phyloP scores from a whole-genome alignment of 2,888 invertebrate species.

The Galerucella nymphaeae region DNA sequence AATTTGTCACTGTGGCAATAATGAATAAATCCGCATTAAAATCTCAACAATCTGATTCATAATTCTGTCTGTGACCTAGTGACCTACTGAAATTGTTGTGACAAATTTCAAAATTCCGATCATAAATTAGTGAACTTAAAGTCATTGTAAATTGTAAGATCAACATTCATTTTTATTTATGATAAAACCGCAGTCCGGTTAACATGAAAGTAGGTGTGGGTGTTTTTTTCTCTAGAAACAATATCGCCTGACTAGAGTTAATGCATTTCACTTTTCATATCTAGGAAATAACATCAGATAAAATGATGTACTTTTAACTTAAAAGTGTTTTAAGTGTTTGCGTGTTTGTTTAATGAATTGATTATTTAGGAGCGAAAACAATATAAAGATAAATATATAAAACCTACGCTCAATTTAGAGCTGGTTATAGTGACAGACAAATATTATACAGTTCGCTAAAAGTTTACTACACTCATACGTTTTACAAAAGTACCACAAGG shows the following conservation, averaged over 20 bases:
- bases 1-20: background rate
- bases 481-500: too few relatives aligned
- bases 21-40: background rate
- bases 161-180: background rate
- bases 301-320: background rate
- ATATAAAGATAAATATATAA: background rate
- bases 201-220: background rate
- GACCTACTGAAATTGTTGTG: background rate
- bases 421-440: background rate
- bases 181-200: background rate
- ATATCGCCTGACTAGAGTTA: background rate
- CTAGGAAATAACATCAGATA: background rate
- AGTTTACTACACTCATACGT: too few relatives aligned
- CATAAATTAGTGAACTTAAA: background rate
- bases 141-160: background rate
- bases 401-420: background rate
- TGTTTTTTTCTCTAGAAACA: background rate
- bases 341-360: background rate
- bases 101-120: background rate
- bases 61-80: background rate
- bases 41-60: background rate
- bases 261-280: constrained; percentile 6
- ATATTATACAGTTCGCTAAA: too few relatives aligned
- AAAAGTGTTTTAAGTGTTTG: background rate
- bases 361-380: background rate